Conservation (phyloP, 2,888 invertebrate genomes). For the Andricus curvator region DNA sequence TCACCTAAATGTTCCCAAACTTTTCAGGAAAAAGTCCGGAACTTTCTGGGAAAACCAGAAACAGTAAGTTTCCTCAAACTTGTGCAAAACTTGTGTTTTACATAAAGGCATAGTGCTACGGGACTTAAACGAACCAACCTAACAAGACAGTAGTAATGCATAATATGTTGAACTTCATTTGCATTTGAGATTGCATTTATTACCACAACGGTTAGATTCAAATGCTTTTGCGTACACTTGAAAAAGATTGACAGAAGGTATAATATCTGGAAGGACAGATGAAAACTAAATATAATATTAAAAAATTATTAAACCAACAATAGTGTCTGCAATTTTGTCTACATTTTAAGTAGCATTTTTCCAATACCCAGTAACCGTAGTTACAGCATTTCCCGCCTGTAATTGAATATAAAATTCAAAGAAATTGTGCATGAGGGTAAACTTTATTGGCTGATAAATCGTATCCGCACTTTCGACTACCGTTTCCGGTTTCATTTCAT, state of each 20-base stretch:
- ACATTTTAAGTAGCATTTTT: too few species aligned
- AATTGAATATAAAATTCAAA: neutral
- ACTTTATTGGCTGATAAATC: neutral
- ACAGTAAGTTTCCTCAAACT: too few species aligned
- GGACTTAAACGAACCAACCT: too few species aligned
- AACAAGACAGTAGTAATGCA: too few species aligned
- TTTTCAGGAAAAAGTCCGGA: too few species aligned
- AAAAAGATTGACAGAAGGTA: neutral
- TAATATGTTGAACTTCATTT: neutral
- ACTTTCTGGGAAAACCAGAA: too few species aligned
- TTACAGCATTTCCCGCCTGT: too few species aligned
- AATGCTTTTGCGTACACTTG: neutral
- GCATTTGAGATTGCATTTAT: neutral
- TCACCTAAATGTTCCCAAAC: too few species aligned
- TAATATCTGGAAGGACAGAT: neutral
- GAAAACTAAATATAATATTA: neutral
- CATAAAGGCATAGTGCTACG: too few species aligned
- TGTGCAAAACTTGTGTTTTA: too few species aligned
- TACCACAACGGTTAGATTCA: neutral
- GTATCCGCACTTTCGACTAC: neutral
- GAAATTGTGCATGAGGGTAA: neutral
- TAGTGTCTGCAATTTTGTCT: too few species aligned
- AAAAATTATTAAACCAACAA: neutral
- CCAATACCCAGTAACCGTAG: too few species aligned
- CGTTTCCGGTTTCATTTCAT: slow-evolving; percentile 32